Conservation (phyloP, 2,113 vertebrate genomes). For the Onychostruthus taczanowskii region DNA sequence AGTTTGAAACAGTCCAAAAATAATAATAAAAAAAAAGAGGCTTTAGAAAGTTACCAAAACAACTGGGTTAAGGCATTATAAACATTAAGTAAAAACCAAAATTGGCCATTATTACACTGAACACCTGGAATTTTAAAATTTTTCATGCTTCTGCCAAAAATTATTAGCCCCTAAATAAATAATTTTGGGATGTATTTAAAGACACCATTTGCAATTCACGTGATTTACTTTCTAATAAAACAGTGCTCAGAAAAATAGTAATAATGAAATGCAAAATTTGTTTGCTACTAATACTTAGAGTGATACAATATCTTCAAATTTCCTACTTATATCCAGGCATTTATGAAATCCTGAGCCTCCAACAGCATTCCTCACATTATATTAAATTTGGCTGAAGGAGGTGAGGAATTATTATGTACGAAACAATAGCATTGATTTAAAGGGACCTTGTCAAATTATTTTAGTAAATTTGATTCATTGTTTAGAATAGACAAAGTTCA, state of each 20-base stretch:
- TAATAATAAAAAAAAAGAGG: background rate
- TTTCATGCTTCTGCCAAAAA: background rate
- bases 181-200: background rate
- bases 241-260: background rate
- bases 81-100: background rate
- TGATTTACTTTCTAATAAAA: conserved; percentile 48
- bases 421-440: background rate
- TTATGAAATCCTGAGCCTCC: background rate
- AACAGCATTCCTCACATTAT: background rate
- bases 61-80: background rate
- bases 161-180: background rate
- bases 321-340: background rate
- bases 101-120: background rate
- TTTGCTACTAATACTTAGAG: background rate
- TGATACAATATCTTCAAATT: background rate
- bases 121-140: background rate
- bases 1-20: background rate
- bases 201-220: conserved; percentile 26
- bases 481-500: background rate
- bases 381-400: background rate
- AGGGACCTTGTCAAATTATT: background rate
- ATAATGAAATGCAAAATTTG: background rate
- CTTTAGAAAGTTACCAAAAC: background rate
- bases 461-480: background rate
- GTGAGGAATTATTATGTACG: background rate